Evolutionary conservation across 2,113 vertebrate species (phyloP).

Genomic region (Indri indri): DNA sequence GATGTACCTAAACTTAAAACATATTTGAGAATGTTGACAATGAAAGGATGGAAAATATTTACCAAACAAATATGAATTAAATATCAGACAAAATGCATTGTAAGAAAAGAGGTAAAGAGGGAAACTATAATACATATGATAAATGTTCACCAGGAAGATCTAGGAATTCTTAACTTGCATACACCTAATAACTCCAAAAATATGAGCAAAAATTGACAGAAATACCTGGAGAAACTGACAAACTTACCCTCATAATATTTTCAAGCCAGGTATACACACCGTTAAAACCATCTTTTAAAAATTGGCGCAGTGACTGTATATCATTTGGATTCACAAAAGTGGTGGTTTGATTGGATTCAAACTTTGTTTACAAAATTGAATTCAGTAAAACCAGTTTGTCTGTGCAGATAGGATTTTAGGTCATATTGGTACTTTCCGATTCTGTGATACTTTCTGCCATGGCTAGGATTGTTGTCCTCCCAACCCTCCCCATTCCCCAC

Average conservation of each 20-base stretch:
- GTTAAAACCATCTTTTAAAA: not conserved
- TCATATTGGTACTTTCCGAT: not conserved
- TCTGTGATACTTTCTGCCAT: not conserved
- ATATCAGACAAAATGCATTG: not conserved
- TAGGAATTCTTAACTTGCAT: not conserved
- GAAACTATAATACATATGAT: not conserved
- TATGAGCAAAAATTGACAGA: not conserved
- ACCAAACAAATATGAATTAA: not conserved
- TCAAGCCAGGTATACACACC: not conserved
- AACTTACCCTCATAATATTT: not conserved
- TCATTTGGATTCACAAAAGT: not conserved
- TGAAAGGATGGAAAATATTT: not conserved
- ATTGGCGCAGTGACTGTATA: not conserved
- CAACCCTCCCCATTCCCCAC: not conserved
- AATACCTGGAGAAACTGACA: not conserved
- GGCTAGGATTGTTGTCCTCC: not conserved
- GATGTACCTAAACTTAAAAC: not conserved
- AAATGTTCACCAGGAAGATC: not conserved
- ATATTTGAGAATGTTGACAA: not conserved
- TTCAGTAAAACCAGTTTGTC: not conserved
- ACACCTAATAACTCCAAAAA: not conserved
- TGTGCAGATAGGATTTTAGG: not conserved
- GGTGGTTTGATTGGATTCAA: not conserved
- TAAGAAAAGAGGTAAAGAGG: not conserved
- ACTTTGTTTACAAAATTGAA: not conserved